phyloP scores from a whole-genome alignment of 92 coral and sea anemone genomes.

The Bergia puertoricense region DNA sequence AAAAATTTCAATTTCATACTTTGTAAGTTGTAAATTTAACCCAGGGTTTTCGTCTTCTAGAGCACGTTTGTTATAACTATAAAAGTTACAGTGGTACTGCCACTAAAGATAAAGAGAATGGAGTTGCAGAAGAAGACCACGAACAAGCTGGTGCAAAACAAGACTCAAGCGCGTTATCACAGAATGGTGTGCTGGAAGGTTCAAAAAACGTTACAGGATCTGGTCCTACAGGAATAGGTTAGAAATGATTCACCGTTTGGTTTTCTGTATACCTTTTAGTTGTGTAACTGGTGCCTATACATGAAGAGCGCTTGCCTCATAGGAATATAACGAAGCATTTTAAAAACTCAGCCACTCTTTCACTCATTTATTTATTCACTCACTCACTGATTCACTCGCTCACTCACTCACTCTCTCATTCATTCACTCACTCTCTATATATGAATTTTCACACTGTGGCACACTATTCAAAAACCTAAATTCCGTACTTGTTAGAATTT shows the following conservation, averaged over 20 bases:
- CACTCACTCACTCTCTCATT: too few species aligned
- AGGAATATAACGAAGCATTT: too few species aligned
- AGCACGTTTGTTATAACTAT: background rate
- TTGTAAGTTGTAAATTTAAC: background rate
- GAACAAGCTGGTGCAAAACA: background rate
- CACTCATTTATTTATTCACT: too few species aligned
- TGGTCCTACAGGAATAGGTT: background rate
- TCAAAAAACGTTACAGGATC: background rate
- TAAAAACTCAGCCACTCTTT: too few species aligned
- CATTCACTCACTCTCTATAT: too few species aligned
- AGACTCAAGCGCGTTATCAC: background rate
- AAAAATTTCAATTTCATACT: too few species aligned
- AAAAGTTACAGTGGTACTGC: background rate
- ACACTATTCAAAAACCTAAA: too few species aligned
- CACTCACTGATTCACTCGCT: too few species aligned
- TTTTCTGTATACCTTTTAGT: background rate
- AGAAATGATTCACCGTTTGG: background rate
- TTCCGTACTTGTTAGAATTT: too few species aligned
- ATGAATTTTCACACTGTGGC: too few species aligned
- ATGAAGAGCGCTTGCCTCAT: too few species aligned
- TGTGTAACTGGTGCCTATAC: background rate
- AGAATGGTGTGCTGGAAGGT: background rate
- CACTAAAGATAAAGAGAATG: background rate
- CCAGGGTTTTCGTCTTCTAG: background rate
- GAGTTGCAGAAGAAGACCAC: background rate